Evolutionary conservation across 1,140 invertebrate species (phyloP).

Genomic region (Nebria ingens): DNA sequence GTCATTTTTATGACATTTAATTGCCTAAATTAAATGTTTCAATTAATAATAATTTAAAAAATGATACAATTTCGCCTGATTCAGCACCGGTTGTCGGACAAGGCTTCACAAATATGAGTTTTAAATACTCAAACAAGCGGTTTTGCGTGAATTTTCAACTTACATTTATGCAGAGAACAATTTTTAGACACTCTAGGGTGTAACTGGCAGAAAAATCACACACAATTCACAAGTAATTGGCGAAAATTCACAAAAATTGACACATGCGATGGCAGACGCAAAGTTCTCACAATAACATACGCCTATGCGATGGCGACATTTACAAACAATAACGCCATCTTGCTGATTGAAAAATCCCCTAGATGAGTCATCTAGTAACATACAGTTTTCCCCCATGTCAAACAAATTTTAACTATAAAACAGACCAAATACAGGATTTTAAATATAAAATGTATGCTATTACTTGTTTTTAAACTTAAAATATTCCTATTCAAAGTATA

Average conservation of each 20-base stretch:
- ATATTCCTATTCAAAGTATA: no score
- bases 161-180: neutral
- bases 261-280: neutral
- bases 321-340: no score
- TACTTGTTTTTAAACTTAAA: no score
- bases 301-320: neutral
- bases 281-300: neutral
- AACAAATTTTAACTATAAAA: no score
- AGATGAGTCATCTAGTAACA: no score
- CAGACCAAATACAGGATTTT: no score
- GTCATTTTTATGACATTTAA: neutral
- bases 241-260: neutral
- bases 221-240: neutral
- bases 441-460: no score
- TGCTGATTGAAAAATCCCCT: no score
- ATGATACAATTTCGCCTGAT: neutral
- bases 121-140: no score
- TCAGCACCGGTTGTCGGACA: neutral
- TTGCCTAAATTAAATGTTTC: neutral
- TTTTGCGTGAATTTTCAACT: neutral
- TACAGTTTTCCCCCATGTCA: no score
- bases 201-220: neutral
- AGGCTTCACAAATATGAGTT: neutral
- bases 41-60: conserved; percentile 4
- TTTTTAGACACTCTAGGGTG: neutral